Percentiles rank a stretch among this genome's conserved stretches.
Conservation (phyloP, 2,113 vertebrate species). For the human region GRCh38 chr2:165523001-165523500, state of each 20-base stretch:
- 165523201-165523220: conserved; percentile 27
- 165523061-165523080: conserved; percentile 61
- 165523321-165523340: neutral
- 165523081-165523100: neutral
- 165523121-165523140: neutral
- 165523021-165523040: neutral
- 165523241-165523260: conserved; percentile 47
- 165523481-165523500: conserved; percentile 26
- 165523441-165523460: neutral
- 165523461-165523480: neutral
- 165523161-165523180: neutral
- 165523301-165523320: neutral
- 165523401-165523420: conserved; percentile 1
- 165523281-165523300: neutral
- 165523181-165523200: conserved; percentile 23
- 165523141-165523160: neutral
- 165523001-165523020: neutral
- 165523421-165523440: neutral
- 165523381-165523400: conserved; percentile 1
- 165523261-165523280: conserved; percentile 51
- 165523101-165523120: conserved; percentile 15
- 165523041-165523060: conserved; percentile 53
- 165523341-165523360: conserved; percentile 42
- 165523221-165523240: neutral
- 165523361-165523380: conserved; percentile 24